phyloP scores from a whole-genome alignment of 2,888 invertebrate genomes.

The Desoria tigrina region DNA sequence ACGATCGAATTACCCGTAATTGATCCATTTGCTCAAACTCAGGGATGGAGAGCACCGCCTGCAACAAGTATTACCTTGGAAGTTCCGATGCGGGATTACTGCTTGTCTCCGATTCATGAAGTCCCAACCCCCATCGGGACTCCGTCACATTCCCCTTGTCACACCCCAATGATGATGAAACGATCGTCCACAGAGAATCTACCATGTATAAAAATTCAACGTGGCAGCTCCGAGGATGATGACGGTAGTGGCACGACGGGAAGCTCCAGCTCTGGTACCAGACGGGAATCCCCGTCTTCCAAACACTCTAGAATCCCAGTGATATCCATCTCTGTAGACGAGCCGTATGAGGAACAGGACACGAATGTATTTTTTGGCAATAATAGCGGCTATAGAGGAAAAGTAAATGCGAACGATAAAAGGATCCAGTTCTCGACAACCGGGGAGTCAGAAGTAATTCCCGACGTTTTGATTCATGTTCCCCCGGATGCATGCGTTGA shows the following conservation, averaged over 20 bases:
- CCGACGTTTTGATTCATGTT: conserved; percentile 53
- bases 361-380: conserved; percentile 54
- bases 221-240: conserved; percentile 48
- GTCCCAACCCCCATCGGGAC: conserved; percentile 65
- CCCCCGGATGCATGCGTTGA: conserved; percentile 50
- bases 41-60: conserved; percentile 64
- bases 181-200: conserved; percentile 31
- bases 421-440: conserved; percentile 61
- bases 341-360: conserved; percentile 55
- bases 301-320: conserved; percentile 40
- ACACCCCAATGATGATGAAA: conserved; percentile 65
- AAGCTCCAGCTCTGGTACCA: conserved; percentile 12
- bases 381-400: conserved; percentile 55
- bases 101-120: conserved; percentile 77
- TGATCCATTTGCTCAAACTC: conserved; percentile 46
- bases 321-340: conserved; percentile 55
- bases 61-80: conserved; percentile 75
- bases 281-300: conserved; percentile 16
- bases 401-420: not conserved
- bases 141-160: conserved; percentile 67
- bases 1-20: conserved; percentile 53
- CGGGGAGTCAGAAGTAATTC: conserved; percentile 50
- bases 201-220: conserved; percentile 47
- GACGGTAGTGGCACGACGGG: conserved; percentile 15
- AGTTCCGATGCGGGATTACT: conserved; percentile 69